Base-by-base conservation (phyloP, 2,113 vertebrate species). In the Takifugu bimaculatus region DNA sequence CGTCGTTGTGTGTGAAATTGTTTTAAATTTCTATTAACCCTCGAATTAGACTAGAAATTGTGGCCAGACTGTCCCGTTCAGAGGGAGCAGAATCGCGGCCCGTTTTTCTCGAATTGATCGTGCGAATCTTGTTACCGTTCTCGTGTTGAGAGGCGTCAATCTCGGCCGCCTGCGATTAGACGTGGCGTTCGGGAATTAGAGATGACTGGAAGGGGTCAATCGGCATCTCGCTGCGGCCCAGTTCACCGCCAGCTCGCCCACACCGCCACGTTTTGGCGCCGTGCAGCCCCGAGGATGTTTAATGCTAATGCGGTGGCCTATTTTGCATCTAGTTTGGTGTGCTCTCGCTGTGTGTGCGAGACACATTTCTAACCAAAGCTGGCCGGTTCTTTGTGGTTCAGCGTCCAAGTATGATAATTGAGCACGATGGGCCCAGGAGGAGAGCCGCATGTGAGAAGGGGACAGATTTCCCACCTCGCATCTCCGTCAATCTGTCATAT, bases 1-100 rank as follows among this genome's bases (percentile, higher is more conserved):
- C 76, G 68, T 78, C 77, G 77, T 49, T 55, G 32, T 59, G 72
- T 82, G 82, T 82, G 82, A 85, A 83, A 85, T 87, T 54, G 52
- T 64, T 77, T 80, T 78, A 78, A 72, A 82, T 79, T 83, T 74
- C 61, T 50, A 66, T 76, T 70, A 66, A 74, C 68, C 51, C 56
- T 68, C 54, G 28, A 57, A 59, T 70, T 49, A 32, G 43, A 74
- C 25, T 3, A 54, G 51, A 70, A 50, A 32, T 4, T 2, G 4
- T 26, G 13, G 11, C 57, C 60, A 6, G 43, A 35, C 66, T 32
- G 14, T 14, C 2, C 25, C 6, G 26, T 39, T 7, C 35, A 39
- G 1, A 39, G 7, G 11, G 35, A 39, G 35, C 9, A 10, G 35
- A 39, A 39, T 39, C 35, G 10, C 7, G 7, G 14, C 45, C 45